Percentiles rank a stretch among this genome's conserved stretches.
Evolutionary conservation across 2,888 invertebrate genomes (phyloP).

Genomic region (Meloe dianella): DNA sequence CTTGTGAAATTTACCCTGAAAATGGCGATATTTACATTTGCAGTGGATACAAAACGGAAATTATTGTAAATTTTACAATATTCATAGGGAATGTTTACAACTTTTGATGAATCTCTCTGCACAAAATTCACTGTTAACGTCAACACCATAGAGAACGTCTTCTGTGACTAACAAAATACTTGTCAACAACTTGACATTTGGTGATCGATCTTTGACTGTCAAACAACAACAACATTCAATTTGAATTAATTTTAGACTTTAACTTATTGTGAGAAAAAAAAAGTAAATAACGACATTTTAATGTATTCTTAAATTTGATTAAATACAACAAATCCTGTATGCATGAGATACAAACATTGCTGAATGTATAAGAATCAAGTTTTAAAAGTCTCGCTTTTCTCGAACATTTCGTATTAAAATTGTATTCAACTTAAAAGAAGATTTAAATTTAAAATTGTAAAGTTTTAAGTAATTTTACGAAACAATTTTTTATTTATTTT

Average conservation of each 20-base stretch:
- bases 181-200: slow-evolving; percentile 2
- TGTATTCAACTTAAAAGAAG: background rate
- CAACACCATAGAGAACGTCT: background rate
- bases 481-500: background rate
- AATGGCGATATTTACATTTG: too few relatives aligned
- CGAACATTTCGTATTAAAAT: background rate
- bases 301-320: slow-evolving; percentile 31
- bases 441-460: background rate
- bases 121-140: background rate
- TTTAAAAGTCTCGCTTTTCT: background rate
- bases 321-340: slow-evolving; percentile 15
- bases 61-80: too few relatives aligned
- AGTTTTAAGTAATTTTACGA: background rate
- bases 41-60: too few relatives aligned
- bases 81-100: background rate
- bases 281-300: slow-evolving; percentile 31
- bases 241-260: background rate
- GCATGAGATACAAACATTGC: background rate
- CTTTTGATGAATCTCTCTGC: background rate
- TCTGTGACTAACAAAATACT: background rate
- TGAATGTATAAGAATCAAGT: background rate
- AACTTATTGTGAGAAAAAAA: background rate
- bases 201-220: background rate
- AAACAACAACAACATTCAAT: background rate
- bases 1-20: too few relatives aligned